Evolutionary conservation across 2,797 vertebrate species (phyloP).

Genomic region (Mormyrus proboscirostris): DNA sequence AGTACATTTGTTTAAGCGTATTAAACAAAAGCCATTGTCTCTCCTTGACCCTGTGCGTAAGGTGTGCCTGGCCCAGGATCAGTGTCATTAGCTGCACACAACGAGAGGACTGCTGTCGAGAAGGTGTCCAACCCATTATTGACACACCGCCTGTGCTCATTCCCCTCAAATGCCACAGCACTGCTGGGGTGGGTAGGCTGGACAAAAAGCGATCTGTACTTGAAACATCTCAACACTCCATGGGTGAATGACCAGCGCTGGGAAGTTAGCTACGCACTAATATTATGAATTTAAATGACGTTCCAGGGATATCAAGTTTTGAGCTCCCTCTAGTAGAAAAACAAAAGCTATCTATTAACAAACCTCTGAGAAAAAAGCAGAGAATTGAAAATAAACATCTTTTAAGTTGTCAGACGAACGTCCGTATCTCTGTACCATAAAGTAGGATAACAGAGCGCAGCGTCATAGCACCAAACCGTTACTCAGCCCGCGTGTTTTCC

Average conservation of each 20-base stretch:
- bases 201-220: too few species aligned
- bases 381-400: neutral
- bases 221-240: neutral
- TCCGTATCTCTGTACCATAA: neutral
- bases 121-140: neutral
- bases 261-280: neutral
- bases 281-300: neutral
- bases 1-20: neutral
- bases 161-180: neutral
- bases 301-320: too few species aligned
- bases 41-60: neutral
- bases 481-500: neutral
- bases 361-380: neutral
- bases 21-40: neutral
- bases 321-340: neutral
- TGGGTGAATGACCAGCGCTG: too few species aligned
- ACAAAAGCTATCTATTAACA: constrained; percentile 2
- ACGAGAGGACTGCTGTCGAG: neutral
- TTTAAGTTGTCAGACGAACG: neutral
- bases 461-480: neutral
- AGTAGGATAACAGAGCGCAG: neutral
- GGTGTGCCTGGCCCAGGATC: neutral
- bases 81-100: neutral
- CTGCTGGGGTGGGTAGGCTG: neutral
- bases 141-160: neutral